Conservation (phyloP, 1,140 invertebrate genomes). For the Triops cancriformis region DNA sequence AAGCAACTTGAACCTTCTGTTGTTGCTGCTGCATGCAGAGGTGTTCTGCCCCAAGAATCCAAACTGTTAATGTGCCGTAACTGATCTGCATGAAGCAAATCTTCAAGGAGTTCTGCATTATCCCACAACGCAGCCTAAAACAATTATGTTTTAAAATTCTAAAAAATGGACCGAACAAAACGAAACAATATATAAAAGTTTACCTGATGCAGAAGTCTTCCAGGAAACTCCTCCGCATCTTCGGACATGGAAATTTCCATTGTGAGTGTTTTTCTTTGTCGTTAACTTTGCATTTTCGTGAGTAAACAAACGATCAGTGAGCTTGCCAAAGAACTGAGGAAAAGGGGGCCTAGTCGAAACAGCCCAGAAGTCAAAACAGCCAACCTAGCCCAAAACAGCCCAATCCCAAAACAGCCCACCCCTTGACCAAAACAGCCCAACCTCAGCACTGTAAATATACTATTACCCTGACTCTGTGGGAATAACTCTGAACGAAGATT, state of each 20-base stretch:
- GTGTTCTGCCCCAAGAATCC: conserved; percentile 67
- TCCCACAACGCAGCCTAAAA: conserved; percentile 76
- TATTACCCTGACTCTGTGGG: too few relatives aligned
- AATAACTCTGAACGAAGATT: too few relatives aligned
- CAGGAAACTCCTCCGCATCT: conserved; percentile 70
- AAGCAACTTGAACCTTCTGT: conserved; percentile 74
- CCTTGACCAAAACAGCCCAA: too few relatives aligned
- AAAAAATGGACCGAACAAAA: too few relatives aligned
- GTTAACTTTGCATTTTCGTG: neutral
- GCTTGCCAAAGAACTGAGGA: too few relatives aligned
- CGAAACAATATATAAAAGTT: conserved; percentile 28
- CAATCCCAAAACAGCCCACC: too few relatives aligned
- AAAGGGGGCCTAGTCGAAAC: too few relatives aligned
- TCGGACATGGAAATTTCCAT: conserved; percentile 24
- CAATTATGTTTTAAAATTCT: conserved; percentile 38
- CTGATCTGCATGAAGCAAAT: conserved; percentile 65
- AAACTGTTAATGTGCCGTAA: conserved; percentile 59
- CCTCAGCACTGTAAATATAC: too few relatives aligned
- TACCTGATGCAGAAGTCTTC: conserved; percentile 65
- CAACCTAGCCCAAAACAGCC: too few relatives aligned
- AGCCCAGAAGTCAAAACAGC: too few relatives aligned
- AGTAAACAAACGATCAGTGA: too few relatives aligned
- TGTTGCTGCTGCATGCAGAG: conserved; percentile 78
- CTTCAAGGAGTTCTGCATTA: conserved; percentile 74
- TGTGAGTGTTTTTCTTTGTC: neutral